These are phyloP conservation scores for Cheiracanthium punctorium DNA, from an alignment of 2,888 invertebrate species.

Conservation along the genomic window DNA sequence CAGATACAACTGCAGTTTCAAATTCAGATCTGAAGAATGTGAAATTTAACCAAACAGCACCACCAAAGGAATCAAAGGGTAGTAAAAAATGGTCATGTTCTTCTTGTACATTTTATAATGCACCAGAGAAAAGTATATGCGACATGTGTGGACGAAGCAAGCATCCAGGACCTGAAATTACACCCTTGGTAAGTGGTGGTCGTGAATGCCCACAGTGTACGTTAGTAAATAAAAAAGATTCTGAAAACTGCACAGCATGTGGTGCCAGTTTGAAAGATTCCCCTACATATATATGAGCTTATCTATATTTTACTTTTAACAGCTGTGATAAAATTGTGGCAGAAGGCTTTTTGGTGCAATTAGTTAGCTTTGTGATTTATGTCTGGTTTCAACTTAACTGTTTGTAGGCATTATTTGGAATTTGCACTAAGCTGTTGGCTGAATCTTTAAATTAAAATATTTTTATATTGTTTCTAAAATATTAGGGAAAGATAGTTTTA, in stretches of 20 bases:
- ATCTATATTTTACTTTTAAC: slow-evolving; percentile 31
- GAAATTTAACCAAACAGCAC: slow-evolving; percentile 20
- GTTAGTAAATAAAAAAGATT: slow-evolving; percentile 83
- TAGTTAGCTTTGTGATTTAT: too few species aligned
- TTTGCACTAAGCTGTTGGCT: too few species aligned
- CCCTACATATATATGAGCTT: slow-evolving; percentile 82
- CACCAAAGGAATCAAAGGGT: slow-evolving; percentile 43
- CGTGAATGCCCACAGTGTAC: slow-evolving; percentile 86
- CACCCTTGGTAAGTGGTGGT: slow-evolving; percentile 84
- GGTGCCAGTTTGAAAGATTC: slow-evolving; percentile 83
- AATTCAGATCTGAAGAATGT: slow-evolving; percentile 32
- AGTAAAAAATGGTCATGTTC: slow-evolving; percentile 81
- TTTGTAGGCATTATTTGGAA: too few species aligned
- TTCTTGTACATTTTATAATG: slow-evolving; percentile 84
- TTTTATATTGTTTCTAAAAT: too few species aligned
- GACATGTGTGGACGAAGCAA: slow-evolving; percentile 86
- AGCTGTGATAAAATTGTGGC: slow-evolving; percentile 68
- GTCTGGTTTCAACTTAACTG: too few species aligned
- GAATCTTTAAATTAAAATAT: too few species aligned
- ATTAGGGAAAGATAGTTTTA: too few species aligned
- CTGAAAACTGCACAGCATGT: slow-evolving; percentile 83
- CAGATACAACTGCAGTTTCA: neutral
- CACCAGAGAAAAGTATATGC: slow-evolving; percentile 80
- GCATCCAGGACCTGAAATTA: slow-evolving; percentile 79
- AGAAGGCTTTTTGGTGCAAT: neutral